Base-by-base conservation (phyloP, 1,140 invertebrate genomes). In the Asobara japonica region DNA sequence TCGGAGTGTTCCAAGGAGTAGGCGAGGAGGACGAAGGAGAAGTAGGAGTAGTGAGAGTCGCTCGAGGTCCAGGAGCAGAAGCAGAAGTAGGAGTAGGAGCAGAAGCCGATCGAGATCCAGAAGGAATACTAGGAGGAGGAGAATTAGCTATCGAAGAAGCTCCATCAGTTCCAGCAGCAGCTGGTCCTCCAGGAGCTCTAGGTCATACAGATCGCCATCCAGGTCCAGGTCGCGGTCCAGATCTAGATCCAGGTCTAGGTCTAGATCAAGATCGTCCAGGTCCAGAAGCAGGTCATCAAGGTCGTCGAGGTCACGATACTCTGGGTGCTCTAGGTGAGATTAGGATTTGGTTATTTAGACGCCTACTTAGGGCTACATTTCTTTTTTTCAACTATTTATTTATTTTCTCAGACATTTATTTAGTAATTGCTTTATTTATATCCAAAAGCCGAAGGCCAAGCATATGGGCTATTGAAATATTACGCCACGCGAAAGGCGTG, bases 1-100 rank as follows among this genome's bases (percentile, higher is more conserved):
- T 65, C 22, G 76, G 76, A 30, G 83, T 88, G 25, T 90, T 91
- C 85, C 92, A 90, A 1, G 89, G 89, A 69, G 38, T 80, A 72
- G 74, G 79, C 75, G 76, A 80, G 68, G 85, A 85, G 79, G 74
- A 18, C 67, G 72, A 65, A 56, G 45, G 11, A 79, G 68, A 18
- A 33, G 91, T 91, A 86, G 92, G 89, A 0, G 89, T 89, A 64
- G 25, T 81, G 65, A 75, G 82, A 76, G 78, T 82, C 72, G 74
- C 51, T 56, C 51, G 22, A 41, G 71, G 38, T 78, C 72, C 60
- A 74, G 74, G 27, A 72, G 30, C 45, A 22, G 36, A 7, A 77
- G 83, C 88, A 31, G 79, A 78, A 31, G 83, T 88, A 30, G 91
- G 91, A 86, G 92, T 41, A 70, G 73, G 10, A 60, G 56, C n/a